Base-by-base conservation (phyloP, 2,888 invertebrate genomes). In the Crossocerus cetratus region DNA sequence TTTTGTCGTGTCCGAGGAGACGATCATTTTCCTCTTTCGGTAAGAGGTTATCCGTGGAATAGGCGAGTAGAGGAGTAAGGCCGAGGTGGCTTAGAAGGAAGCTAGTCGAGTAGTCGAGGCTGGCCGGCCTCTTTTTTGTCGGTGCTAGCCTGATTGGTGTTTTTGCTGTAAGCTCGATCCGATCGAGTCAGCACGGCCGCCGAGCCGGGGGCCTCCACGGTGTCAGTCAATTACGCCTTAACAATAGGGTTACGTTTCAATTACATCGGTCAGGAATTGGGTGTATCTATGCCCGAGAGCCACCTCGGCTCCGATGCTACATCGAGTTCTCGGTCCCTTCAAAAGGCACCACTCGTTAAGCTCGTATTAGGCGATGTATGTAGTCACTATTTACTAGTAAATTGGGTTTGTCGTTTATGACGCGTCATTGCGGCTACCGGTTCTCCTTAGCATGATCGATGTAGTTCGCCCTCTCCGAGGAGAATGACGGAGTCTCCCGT, bases 161-260 rank as follows among this genome's bases (percentile, higher is more conserved):
- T 87, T 86, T 87, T 87, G 84, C 83, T 71, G 65, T 53, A 71
- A 74, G 72, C 83, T 76, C 80, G 80, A 78, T 79, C 79, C 75
- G 84, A 86, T 84, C 83, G 82, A 80, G 69, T 80, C 78, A 79
- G 72, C 66, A 72, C 74, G 72, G 70, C 68, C 71, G 74, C 72
- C 57, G 61, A 79, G 78, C 69, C 66, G 70, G 75, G 75, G 65
- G 72, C 65, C 79, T 83, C 83, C 85, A 84, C 82, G 82, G 84
- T 86, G 86, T 85, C 86, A 86, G 86, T 88, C 88, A 87, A 89
- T 89, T 88, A 88, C 84, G 83, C 82, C 84, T 83, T 83, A 88
- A 89, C 89, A 89, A 89, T 87, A 84, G 84, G 82, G 83, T 88
- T 88, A 89, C 87, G 86, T 89, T 89, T 88, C 89, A 89, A 89